Evolutionary conservation across 2,113 vertebrate genomes (phyloP), one percentile per base, ranked within the genome.

Genomic region (Mastomys coucha): DNA sequence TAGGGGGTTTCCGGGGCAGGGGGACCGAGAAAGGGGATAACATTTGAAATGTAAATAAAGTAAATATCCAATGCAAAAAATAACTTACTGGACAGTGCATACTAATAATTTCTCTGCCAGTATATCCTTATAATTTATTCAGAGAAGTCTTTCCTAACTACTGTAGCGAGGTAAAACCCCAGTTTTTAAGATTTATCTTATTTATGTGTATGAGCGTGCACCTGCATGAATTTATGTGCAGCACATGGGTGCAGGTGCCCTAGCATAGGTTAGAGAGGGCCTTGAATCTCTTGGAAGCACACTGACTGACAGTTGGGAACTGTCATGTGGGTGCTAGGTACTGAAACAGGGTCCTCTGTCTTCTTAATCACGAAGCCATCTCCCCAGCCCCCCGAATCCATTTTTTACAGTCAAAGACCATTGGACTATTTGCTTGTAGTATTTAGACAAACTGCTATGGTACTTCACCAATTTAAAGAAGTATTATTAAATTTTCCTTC

Each of bases 401-500:
- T 82, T 85, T 69, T 45, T 69, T 26, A 58, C 7, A 42, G 4
- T 85, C 20, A 80, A 31, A 56, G 26, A 85, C 19, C 4, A 72
- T 26, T 78, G 53, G 31, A 78, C 53, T 17, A 49, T 24, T 81
- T 87, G 51, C 49, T 91, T 92, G 49, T 86, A 86, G 77, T 33
- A 73, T 16, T 67, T 80, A 84, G 78, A 45, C 19, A 53, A 80
- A 33, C 78, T 86, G 3, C 56, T 75, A 26, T 60, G 39, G 33
- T 33, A n/a, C 70, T 89, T 33, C 24, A 73, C 56, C 5, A 39
- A 36, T 85, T 95, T 65, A 20, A 95, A 60, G 19, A 78, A 87
- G 58, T 77, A 84, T 72, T 75, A 45, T 42, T 60, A 72, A 67
- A 45, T 19, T 53, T 91, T 93, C 82, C 58, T 93, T 93, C n/a